Percentiles rank a stretch among this genome's conserved stretches.
These are phyloP conservation scores for Echiichthys vipera DNA, from an alignment of 2,797 vertebrate species.

Conservation along the genomic window DNA sequence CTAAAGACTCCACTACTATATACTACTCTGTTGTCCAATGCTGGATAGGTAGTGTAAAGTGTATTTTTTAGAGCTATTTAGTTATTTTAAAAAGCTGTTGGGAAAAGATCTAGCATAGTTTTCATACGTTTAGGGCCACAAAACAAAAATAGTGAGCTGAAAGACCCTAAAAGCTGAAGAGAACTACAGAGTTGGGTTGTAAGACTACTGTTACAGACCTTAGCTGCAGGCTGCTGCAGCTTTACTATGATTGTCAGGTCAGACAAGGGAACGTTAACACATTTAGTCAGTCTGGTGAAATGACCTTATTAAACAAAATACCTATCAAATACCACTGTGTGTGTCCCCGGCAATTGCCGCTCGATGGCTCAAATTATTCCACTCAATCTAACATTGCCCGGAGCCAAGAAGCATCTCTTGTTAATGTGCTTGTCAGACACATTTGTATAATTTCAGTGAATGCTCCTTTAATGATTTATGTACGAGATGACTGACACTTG, in stretches of 20 bases:
- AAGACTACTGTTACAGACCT: conserved; percentile 21
- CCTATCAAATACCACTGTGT: conserved; percentile 39
- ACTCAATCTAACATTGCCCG: conserved; percentile 47
- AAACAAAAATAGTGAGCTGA: background rate
- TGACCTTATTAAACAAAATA: conserved; percentile 66
- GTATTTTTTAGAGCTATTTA: background rate
- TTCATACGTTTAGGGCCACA: too few relatives aligned
- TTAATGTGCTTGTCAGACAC: conserved; percentile 26
- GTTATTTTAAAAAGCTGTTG: too few relatives aligned
- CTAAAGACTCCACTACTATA: background rate
- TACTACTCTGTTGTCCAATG: background rate
- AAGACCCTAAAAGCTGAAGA: background rate
- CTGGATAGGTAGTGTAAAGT: background rate
- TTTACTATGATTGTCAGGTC: conserved; percentile 41
- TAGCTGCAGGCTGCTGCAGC: conserved; percentile 34
- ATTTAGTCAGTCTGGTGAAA: conserved; percentile 46
- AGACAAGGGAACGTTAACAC: conserved; percentile 36
- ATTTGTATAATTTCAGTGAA: conserved; percentile 22
- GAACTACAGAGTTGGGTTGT: background rate
- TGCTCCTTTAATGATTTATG: conserved; percentile 37
- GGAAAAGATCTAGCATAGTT: too few relatives aligned
- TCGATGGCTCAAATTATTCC: conserved; percentile 37
- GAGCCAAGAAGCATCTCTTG: conserved; percentile 25
- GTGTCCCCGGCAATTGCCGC: conserved; percentile 34
- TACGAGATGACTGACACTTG: conserved; percentile 22